Evolutionary conservation across 1,140 invertebrate species (phyloP), one percentile per base, ranked within the genome.

Genomic region (Druon quercuslanigerum): DNA sequence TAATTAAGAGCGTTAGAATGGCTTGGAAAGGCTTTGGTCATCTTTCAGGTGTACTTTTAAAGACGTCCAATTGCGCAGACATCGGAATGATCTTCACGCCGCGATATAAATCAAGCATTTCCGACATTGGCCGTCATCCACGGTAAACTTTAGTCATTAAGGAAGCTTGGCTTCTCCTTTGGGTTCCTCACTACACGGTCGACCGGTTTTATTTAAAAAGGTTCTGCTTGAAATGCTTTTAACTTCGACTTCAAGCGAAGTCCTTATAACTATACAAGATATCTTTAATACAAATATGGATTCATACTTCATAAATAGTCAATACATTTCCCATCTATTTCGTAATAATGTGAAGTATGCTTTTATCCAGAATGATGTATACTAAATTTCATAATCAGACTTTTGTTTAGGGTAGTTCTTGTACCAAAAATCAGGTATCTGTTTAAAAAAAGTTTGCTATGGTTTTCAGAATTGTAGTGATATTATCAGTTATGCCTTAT

Each of bases 41-140:
- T 25, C 19, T 60, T 66, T 6, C 33, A 66, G 25, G 60, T 66
- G 60, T 66, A 33, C 33, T 66, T 66, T 66, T 66, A 66, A 66
- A 66, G 60, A 66, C 19, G 40, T 40, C 33, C 33, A 66, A 66
- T 66, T 66, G 60, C 14, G 40, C 33, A 16, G 33, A 66, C 60
- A 66, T 66, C 60, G 60, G 40, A 66, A 46, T 66, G 60, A 66
- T 66, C 33, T 40, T 40, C 60, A 33, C 60, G 60, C 25, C 60
- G 60, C 60, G 33, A 66, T 66, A 66, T 66, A 66, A 66, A 66
- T 66, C 60, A 66, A 46, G 25, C 60, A 66, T 66, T 66, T 66
- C 60, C 60, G 60, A 66, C 60, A 66, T 66, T 66, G 60, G 60
- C 60, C 60, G 60, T 66, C 60, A 66, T 66, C 60, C 60, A 66